Evolutionary conservation across 2,113 vertebrate species (phyloP), one percentile per base, ranked within the genome.

Genomic region (Perccottus glenii): DNA sequence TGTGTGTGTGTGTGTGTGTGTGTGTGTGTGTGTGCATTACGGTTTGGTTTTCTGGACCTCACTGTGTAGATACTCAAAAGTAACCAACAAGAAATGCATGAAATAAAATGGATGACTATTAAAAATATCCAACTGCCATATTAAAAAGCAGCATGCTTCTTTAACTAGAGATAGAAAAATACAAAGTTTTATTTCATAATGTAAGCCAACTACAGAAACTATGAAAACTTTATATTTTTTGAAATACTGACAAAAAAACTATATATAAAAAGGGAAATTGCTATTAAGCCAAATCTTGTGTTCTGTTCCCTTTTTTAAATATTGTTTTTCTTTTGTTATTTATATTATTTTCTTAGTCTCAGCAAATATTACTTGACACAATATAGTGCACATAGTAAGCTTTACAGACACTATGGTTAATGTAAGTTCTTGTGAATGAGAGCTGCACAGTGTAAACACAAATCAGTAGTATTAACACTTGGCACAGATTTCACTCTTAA

Each of bases 21-120:
- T 79, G 63, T 64, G 74, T 35, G 64, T 19, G 49, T 12, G 68
- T 61, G 10, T 40, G 38, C 35, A 11, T 60, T 14, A 9, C 8
- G 48, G 76, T 45, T 64, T 70, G 75, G 76, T 59, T 84, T 83
- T 84, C 88, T 80, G 93, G 94, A 88, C 92, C 89, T 88, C 84
- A 85, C 82, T 83, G 80, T 94, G 93, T 94, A 96, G 95, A 95
- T 95, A 94, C 89, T 93, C 86, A 91, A 94, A 94, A 70, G 91
- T 87, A 83, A 88, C 77, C 87, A 90, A 88, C 85, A 81, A 84
- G 80, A 89, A 89, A 93, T 97, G 97, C 97, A 98, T 98, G 96
- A 94, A 93, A 88, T 81, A 87, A 88, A 84, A 88, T 90, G 91
- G 90, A 92, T 92, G 89, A 91, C 75, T 81, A 88, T 84, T 88